phyloP scores from a whole-genome alignment of 2,797 vertebrate species.

The Hyperoplus lanceolatus region DNA sequence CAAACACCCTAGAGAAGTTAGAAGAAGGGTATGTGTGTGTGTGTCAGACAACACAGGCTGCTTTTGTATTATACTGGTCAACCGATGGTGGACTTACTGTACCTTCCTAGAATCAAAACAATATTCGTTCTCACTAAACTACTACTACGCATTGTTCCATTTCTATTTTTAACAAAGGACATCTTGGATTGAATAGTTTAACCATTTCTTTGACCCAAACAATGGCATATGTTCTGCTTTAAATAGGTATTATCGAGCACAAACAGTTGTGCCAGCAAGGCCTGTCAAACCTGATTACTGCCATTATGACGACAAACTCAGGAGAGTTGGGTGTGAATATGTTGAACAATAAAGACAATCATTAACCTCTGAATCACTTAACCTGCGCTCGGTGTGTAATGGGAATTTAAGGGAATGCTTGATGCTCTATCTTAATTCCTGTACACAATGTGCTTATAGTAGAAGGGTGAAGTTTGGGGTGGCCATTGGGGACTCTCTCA shows the following conservation, averaged over 20 bases:
- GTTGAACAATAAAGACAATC: neutral
- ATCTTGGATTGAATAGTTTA: conserved; percentile 3
- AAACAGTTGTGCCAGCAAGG: neutral
- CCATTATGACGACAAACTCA: neutral
- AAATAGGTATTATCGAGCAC: neutral
- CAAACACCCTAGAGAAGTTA: neutral
- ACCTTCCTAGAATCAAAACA: too few species aligned
- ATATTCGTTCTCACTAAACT: conserved; percentile 13
- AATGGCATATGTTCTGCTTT: conserved; percentile 9
- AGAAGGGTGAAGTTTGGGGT: neutral
- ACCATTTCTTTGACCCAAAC: neutral
- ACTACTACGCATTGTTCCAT: neutral
- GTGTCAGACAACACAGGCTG: conserved; percentile 23
- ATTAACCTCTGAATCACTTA: neutral
- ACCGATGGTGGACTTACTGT: conserved; percentile 15
- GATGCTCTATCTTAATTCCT: neutral
- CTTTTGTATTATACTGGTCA: conserved; percentile 50
- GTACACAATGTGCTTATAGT: neutral
- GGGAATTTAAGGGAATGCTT: neutral
- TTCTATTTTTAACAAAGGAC: neutral
- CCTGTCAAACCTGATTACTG: conserved; percentile 29
- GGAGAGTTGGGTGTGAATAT: neutral
- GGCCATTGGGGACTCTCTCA: neutral
- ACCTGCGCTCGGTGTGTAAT: neutral
- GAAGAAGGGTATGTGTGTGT: conserved; percentile 8